Evolutionary conservation across 2,888 invertebrate species (phyloP).

Genomic region (Digitonthophagus gazella): DNA sequence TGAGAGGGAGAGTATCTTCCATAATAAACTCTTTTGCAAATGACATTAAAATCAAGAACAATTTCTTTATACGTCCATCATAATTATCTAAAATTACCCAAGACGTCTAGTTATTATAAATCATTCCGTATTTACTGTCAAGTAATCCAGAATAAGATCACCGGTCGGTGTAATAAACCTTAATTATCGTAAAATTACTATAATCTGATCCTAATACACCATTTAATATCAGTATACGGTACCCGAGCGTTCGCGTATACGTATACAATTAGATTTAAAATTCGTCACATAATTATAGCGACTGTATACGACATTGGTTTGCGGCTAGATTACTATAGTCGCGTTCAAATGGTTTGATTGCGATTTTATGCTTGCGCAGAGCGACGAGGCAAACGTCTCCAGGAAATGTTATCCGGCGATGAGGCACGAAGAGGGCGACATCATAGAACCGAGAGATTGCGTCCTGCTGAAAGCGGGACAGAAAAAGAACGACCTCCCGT

Average conservation of each 20-base stretch:
- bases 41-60: no score
- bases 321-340: no score
- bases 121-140: background rate
- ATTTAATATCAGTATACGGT: background rate
- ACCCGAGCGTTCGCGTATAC: background rate
- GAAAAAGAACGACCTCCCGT: conserved; percentile 83
- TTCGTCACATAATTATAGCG: background rate
- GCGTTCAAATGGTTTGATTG: no score
- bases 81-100: no score
- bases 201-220: background rate
- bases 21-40: no score
- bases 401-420: conserved; percentile 88
- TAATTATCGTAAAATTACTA: background rate
- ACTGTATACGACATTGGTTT: no score
- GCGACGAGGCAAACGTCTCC: conserved; percentile 70
- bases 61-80: no score
- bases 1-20: no score
- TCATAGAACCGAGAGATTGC: conserved; percentile 84
- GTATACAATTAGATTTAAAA: background rate
- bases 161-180: background rate
- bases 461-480: conserved; percentile 85
- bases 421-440: conserved; percentile 84
- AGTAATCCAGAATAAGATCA: background rate
- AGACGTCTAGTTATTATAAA: no score
- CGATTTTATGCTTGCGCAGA: conserved; percentile 53